Base-by-base conservation (phyloP, 2,797 vertebrate species). In the Podarcis siculus region DNA sequence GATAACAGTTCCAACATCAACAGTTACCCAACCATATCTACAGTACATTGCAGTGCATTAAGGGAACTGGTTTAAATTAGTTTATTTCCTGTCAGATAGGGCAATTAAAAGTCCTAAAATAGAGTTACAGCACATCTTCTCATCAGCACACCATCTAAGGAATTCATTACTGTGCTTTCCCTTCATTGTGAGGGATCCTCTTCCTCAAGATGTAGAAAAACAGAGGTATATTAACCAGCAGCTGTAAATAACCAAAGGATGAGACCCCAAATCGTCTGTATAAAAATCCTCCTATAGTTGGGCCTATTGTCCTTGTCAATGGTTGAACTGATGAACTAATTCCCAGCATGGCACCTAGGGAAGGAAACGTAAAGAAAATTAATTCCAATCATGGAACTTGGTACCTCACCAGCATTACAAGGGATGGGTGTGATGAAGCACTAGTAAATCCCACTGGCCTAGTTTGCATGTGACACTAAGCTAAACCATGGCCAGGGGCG, bases 261-360 rank as follows among this genome's bases (percentile, higher is more conserved):
- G 97, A 80, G n/a, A 99, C 94, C 0, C 98, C 98, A 0, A 98
- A 98, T 76, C 94, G 96, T 86, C 97, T 95, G 85, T 98, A 99
- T 25, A 99, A 93, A 94, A 98, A 92, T 91, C 98, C 98, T 0
- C 98, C 98, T 0, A 97, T 90, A 0, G 98, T 98, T n/a, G 99
- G 99, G 3, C 98, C 98, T 23, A 99, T 83, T 0, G 98, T 98
- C 55, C 97, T 97, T 1, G 97, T 96, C 85, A 99, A 94, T 1
- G 98, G 97, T 13, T 98, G 97, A 75, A 98, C 97, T 0, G 98
- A 98, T 0, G 98, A 96, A 0, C 98, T 98, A 87, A 99, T 97
- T 32, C 99, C 98, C 78, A 99, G 95, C 98, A 99, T 99, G 19
- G 98, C 97, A 91, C 99, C 98, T 99, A 94, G 5, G 61, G 21